Evolutionary conservation across 2,888 invertebrate genomes (phyloP), one percentile per base, ranked within the genome.

Genomic region (Meiosimyza platycephala): DNA sequence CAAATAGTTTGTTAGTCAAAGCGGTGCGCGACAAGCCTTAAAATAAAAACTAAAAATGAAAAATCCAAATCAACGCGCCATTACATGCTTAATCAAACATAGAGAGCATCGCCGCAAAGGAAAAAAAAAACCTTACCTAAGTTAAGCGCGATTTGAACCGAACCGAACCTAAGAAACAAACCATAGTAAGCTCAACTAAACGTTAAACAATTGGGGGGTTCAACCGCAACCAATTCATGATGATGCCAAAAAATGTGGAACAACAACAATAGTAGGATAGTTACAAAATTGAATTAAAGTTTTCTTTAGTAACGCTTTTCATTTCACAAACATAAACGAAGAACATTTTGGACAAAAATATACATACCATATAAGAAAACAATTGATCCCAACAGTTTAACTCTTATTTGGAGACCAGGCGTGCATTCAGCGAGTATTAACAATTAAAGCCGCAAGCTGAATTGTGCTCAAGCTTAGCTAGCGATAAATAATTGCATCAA

Each of bases 181-280:
- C 50, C 63, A 40, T 40, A 40, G 40, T 47, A 68, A 62, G 50
- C 72, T 72, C 52, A 57, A 68, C 57, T 59, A 52, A 75, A 68
- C 71, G 72, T 66, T 74, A 71, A 74, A 72, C 76, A 78, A 76
- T 78, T 76, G 76, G 76, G 75, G 74, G 78, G 74, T 73, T 73
- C 74, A 76, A 76, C 76, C 75, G 67, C 65, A 70, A 71, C 73
- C 74, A 74, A 69, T 69, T 62, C 62, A 69, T 69, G 69, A 69
- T 69, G 69, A 69, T 60, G 69, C 51, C 52, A 69, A 69, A 62
- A 60, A 7, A 52, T 68, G 48, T 57, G 48, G 59, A 40, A 68
- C 59, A n/a, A 40, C 40, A 40, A 40, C 40, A 40, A 40, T 2
- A 9, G 9, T 9, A 9, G 6, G 9, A 40, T 9, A 40, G 9